Conservation (phyloP, 1,140 invertebrate genomes). For the Marisa cornuarietis region DNA sequence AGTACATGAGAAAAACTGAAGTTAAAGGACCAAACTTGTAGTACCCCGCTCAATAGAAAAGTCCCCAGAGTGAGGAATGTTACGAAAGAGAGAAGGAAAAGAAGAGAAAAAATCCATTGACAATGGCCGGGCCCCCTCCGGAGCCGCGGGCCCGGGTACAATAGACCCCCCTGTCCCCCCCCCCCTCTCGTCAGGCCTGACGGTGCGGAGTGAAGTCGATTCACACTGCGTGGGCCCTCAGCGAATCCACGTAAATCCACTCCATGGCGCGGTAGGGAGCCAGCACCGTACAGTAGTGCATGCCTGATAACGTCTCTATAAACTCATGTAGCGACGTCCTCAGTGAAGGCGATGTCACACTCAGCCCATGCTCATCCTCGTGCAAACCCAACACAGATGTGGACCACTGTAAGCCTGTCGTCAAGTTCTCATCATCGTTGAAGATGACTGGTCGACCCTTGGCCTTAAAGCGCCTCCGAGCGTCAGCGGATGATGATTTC, state of each 20-base stretch:
- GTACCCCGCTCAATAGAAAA: no score
- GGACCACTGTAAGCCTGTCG: slow-evolving; percentile 18
- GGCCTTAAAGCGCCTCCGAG: slow-evolving; percentile 16
- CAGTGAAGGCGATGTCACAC: slow-evolving; percentile 28
- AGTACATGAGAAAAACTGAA: no score
- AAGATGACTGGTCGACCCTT: slow-evolving; percentile 25
- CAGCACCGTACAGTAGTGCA: slow-evolving; percentile 34
- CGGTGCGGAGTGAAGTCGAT: neutral
- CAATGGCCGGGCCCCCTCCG: no score
- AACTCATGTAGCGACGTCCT: neutral
- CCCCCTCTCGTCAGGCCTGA: no score
- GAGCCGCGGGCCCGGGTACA: no score
- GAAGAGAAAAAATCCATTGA: no score
- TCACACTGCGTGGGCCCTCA: slow-evolving; percentile 12
- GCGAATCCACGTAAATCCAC: slow-evolving; percentile 43
- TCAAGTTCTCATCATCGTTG: slow-evolving; percentile 22
- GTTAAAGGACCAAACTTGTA: no score
- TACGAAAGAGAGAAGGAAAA: no score
- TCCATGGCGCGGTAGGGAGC: slow-evolving; percentile 43
- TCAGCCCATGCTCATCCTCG: slow-evolving; percentile 22
- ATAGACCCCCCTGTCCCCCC: no score
- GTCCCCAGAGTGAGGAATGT: no score
- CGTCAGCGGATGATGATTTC: slow-evolving; percentile 19
- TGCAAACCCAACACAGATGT: slow-evolving; percentile 4
- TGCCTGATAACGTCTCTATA: slow-evolving; percentile 14